Evolutionary conservation across 2,113 vertebrate genomes (phyloP).

Genomic region (Pseudorasbora parva): DNA sequence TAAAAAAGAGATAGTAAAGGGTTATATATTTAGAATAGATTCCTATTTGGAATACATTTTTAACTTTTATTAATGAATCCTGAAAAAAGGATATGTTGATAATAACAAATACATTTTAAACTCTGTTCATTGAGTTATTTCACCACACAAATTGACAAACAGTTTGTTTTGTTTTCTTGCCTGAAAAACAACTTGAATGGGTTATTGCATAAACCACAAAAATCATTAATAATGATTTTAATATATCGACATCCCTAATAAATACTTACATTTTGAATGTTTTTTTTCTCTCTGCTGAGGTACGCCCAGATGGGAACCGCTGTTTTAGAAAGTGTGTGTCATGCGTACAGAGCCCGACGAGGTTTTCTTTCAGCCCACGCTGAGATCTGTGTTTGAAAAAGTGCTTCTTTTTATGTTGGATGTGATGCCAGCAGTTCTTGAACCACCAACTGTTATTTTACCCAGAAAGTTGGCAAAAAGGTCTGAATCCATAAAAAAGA

Average conservation of each 20-base stretch:
- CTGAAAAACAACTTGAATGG: background rate
- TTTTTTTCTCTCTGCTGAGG: background rate
- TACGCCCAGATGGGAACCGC: background rate
- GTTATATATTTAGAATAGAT: too few relatives aligned
- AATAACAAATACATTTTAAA: too few relatives aligned
- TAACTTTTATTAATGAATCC: too few relatives aligned
- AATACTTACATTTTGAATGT: background rate
- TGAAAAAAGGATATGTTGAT: too few relatives aligned
- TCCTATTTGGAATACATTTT: too few relatives aligned
- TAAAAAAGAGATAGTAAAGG: too few relatives aligned
- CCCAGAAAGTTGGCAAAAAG: conserved; percentile 29
- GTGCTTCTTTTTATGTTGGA: conserved; percentile 2
- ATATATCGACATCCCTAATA: background rate
- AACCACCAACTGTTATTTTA: conserved; percentile 32
- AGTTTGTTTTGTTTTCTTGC: background rate
- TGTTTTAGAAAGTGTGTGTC: conserved; percentile 10
- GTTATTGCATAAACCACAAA: background rate
- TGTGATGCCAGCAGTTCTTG: conserved; percentile 23
- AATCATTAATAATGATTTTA: background rate
- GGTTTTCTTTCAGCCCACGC: conserved; percentile 16
- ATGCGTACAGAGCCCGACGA: background rate
- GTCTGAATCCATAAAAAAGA: background rate
- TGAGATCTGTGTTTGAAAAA: conserved; percentile 24
- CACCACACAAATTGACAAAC: too few relatives aligned
- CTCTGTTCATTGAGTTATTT: too few relatives aligned